Base-by-base conservation (phyloP, 1,140 invertebrate species). In the Magallana gigas region DNA sequence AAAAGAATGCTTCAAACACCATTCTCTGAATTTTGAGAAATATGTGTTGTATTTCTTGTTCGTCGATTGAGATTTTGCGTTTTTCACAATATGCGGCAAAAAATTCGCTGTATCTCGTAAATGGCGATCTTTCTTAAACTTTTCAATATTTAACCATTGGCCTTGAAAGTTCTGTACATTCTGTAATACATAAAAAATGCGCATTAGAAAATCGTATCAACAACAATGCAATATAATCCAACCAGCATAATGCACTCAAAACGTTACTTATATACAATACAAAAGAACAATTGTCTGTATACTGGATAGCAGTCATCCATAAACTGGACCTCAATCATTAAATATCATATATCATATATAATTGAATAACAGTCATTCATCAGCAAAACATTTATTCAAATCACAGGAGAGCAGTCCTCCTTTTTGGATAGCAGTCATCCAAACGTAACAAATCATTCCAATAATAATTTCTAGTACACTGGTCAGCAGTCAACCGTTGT, bases 21-120 rank as follows among this genome's bases (percentile, higher is more conserved):
- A 88, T 2, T 58, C 16, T 18, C 23, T n/a, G 59, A 88, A 88
- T 62, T 83, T 83, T 14, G 14, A n/a, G 57, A 88, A 88, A 48
- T 88, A 88, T 18, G 56, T 23, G 18, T 84, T 80, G 56, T 86
- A 88, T 60, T 85, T 85, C 12, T 68, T 82, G 16, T 88, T 88
- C 2, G 87, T 84, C 56, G 71, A 36, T 14, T 0, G n/a, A 12
- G 87, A n/a, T 85, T 58, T 85, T 6, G 71, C 64, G 56, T 59
- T 64, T 81, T 64, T 88, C 18, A 82, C 86, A 9, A 80, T 76
- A 8, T 11, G 48, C 6, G 81, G 56, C 16, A 87, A 57, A 56
- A n/a, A 23, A 48, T 71, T 4, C 8, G 71, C 5, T 29, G 14
- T 5, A 12, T 29, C 36, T 7, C 29, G 5, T 8, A 85, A 71